Conservation (phyloP, 1,140 invertebrate genomes). For the Batillaria attramentaria region DNA sequence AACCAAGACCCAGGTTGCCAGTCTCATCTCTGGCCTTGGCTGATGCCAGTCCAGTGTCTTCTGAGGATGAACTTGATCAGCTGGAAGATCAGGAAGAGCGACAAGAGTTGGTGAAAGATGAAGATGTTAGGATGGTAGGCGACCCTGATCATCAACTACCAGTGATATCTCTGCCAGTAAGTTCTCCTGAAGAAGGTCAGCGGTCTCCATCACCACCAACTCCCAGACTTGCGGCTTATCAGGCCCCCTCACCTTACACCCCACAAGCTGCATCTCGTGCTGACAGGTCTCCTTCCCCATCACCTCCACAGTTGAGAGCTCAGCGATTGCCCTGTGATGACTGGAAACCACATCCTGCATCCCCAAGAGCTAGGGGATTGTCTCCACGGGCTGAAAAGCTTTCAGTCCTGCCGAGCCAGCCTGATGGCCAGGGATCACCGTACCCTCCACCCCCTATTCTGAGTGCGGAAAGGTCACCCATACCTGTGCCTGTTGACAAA, state of each 20-base stretch:
- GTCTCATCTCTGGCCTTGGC: no score
- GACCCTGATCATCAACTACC: no score
- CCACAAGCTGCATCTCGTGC: conserved; percentile 29
- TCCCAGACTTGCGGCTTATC: no score
- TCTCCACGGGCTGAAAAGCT: not conserved
- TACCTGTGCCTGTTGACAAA: conserved; percentile 15
- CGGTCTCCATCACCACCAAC: not conserved
- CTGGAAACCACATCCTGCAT: not conserved
- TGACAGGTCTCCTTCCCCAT: conserved; percentile 22
- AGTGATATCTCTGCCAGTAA: no score
- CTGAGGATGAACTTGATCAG: no score
- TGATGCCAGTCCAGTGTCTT: no score
- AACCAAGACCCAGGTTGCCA: no score
- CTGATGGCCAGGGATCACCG: conserved; percentile 9
- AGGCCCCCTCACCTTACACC: conserved; percentile 25
- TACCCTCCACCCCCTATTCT: conserved; percentile 23
- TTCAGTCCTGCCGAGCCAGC: not conserved
- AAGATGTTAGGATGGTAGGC: no score
- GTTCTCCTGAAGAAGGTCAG: not conserved
- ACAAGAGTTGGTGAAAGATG: no score
- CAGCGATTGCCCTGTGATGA: conserved; percentile 2
- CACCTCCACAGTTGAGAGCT: conserved; percentile 11
- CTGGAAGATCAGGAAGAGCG: no score
- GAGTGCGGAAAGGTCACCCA: conserved; percentile 6
- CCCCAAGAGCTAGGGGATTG: not conserved